These are phyloP conservation scores for Huso huso DNA, from an alignment of 2,797 vertebrate genomes.

Conservation along the genomic window DNA sequence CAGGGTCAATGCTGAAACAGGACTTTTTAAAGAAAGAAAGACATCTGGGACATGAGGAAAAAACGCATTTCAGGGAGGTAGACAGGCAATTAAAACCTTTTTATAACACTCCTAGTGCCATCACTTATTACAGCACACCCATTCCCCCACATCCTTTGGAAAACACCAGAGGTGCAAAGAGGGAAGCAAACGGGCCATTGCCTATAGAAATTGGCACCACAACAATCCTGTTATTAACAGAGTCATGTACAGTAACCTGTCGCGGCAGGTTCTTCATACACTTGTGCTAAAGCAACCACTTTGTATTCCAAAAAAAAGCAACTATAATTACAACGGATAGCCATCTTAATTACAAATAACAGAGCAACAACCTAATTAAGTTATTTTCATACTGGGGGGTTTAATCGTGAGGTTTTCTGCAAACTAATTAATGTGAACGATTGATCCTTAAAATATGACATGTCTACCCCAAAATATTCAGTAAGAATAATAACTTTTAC, in stretches of 20 bases:
- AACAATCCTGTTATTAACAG: neutral
- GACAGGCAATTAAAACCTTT: neutral
- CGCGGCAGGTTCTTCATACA: neutral
- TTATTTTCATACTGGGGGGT: no score
- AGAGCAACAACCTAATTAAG: no score
- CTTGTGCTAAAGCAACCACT: no score
- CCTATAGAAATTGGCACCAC: neutral
- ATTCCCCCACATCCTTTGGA: neutral
- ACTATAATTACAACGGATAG: no score
- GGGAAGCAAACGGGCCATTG: neutral
- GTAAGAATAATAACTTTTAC: no score
- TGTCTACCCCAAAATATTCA: no score
- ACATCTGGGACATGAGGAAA: conserved; percentile 5
- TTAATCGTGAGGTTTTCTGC: no score
- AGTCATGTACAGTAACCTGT: no score
- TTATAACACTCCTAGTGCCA: conserved; percentile 2
- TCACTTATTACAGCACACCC: conserved; percentile 12
- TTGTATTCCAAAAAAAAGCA: no score
- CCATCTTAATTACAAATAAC: no score
- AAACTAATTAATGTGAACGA: no score
- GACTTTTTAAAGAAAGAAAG: conserved; percentile 9
- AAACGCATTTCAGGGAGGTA: conserved; percentile 1
- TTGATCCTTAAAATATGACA: no score
- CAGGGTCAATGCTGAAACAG: neutral
- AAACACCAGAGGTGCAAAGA: conserved; percentile 7